Percentiles rank a stretch among this genome's conserved stretches.
These are phyloP conservation scores for Burhinus oedicnemus DNA, from an alignment of 2,113 vertebrate species.

Conservation along the genomic window DNA sequence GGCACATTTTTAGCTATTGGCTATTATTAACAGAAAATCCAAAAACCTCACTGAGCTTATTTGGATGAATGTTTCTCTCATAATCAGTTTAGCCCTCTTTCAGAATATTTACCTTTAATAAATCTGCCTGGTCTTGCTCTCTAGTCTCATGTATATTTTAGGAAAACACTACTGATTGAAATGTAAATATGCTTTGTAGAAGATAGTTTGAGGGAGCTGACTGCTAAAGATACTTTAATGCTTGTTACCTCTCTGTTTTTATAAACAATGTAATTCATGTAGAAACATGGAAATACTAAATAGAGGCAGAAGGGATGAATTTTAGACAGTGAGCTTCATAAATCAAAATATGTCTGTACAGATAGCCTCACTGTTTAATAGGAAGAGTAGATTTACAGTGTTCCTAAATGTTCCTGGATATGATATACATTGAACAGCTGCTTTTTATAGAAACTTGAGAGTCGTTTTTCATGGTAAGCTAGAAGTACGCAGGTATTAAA, in stretches of 20 bases:
- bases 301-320: background rate
- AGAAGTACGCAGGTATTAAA: background rate
- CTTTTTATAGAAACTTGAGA: conserved; percentile 20
- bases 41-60: background rate
- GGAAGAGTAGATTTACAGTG: background rate
- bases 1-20: background rate
- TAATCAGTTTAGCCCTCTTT: background rate
- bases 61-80: background rate
- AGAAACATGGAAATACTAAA: background rate
- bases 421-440: conserved; percentile 10
- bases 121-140: background rate
- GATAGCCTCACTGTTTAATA: background rate
- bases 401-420: background rate
- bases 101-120: conserved; percentile 17
- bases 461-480: conserved; percentile 5
- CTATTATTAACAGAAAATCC: background rate
- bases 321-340: background rate
- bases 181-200: conserved; percentile 17
- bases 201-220: background rate
- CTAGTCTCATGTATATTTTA: background rate
- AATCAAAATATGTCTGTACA: conserved; percentile 9
- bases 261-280: background rate
- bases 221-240: background rate
- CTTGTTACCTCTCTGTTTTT: background rate
- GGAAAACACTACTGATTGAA: background rate